Evolutionary conservation across 2,113 vertebrate species (phyloP), one percentile per base, ranked within the genome.

Genomic region (Sylvietta virens): DNA sequence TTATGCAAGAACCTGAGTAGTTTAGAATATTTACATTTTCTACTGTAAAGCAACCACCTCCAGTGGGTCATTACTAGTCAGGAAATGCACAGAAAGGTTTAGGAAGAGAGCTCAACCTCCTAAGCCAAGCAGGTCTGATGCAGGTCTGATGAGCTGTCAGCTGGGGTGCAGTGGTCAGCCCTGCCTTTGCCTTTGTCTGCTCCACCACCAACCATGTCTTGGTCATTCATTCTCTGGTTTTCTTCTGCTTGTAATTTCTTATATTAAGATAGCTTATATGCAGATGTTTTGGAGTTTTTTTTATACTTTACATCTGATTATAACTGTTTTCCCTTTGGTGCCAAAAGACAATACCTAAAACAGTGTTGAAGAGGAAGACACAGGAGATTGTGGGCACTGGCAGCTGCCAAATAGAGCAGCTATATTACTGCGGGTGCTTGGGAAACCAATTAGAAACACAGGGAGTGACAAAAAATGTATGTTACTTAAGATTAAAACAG

Each of bases 371-470:
- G 71, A 95, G 81, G 94, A 96, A 93, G 93, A 86, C 74, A 79
- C 71, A 89, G 81, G 82, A 76, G 61, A 91, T 91, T 96, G 91
- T 91, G 92, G 95, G 87, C 83, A 89, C 74, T 94, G 57, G 57
- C 77, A 86, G 56, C 92, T 97, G 96, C 96, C 96, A 97, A 97
- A 94, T 42, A 76, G 86, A 96, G 91, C 95, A 96, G 91, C 94
- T 97, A 94, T 88, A 95, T 92, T 97, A 85, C 90, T 96, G 94
- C 5, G 33, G 74, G 93, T 95, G 83, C 91, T 95, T 97, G 91
- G 88, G 79, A 96, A 97, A 93, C 71, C 87, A 81, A 95, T 97
- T 95, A 96, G 89, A 97, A 97, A 96, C 97, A 97, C 92, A 91
- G 86, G 94, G 94, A 90, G 94, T 87, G 92, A 96, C 92, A 92